phyloP scores from a whole-genome alignment of 2,113 vertebrate species.

The Galemys pyrenaicus region DNA sequence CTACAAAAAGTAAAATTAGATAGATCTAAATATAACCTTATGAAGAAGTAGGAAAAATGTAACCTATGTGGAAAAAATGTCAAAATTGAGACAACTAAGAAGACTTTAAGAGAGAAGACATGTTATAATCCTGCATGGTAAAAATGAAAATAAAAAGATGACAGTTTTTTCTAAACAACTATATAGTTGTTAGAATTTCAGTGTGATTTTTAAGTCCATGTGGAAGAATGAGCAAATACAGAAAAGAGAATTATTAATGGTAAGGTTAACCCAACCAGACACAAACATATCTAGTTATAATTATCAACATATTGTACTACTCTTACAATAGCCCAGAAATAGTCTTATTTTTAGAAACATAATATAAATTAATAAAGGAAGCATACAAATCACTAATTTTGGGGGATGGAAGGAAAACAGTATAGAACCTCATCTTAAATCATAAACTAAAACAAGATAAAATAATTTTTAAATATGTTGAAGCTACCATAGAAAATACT shows the following conservation, averaged over 20 bases:
- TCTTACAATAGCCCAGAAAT: background rate
- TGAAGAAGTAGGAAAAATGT: background rate
- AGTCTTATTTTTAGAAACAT: background rate
- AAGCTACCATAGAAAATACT: background rate
- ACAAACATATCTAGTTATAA: background rate
- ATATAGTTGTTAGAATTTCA: background rate
- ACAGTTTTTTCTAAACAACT: background rate
- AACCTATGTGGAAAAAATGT: background rate
- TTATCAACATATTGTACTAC: background rate
- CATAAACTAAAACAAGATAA: background rate
- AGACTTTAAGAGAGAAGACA: background rate
- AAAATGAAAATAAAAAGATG: background rate
- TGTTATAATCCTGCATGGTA: background rate
- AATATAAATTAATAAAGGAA: slow-evolving; percentile 19
- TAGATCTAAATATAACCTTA: background rate
- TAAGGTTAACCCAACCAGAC: background rate
- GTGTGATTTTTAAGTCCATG: background rate
- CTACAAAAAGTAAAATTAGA: background rate
- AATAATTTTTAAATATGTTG: background rate
- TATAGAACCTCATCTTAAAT: slow-evolving; percentile 9
- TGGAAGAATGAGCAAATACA: background rate
- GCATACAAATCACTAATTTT: background rate
- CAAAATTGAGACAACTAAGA: background rate
- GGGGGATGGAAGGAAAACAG: background rate
- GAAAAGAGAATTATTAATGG: background rate